Base-by-base conservation (phyloP, 2,113 vertebrate species). In the Physeter macrocephalus region DNA sequence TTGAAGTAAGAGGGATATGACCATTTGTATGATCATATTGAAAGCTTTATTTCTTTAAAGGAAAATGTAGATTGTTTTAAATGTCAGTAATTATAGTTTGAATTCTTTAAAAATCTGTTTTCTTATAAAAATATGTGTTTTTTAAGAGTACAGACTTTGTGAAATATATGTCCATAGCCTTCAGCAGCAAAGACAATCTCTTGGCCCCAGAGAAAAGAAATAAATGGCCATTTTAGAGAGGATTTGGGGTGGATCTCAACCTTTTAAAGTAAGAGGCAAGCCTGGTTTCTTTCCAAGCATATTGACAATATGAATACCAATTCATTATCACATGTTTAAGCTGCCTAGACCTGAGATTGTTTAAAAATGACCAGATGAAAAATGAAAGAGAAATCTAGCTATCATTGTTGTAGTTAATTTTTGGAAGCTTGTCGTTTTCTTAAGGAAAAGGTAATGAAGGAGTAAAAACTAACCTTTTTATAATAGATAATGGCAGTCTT, bases 341-440 rank as follows among this genome's bases (percentile, higher is more conserved):
- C 23, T 90, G 15, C 41, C 6, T 43, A 88, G 27, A 52, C 23
- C 25, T 80, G 78, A 64, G 14, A 66, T 36, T 89, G 21, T 57
- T 92, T 90, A 80, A 90, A 97, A 92, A 80, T 78, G 27, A 93
- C 36, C 49, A 72, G 31, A 71, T 74, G 43, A 88, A 80, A 80
- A 94, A 81, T 43, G 66, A 96, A 84, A 91, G 27, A 75, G 27
- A 88, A 91, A 52, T 31, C 17, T 87, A 71, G 43, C 3, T 36
- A 96, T 94, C 43, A 12, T 34, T 90, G 18, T 59, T 90, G 6
- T 43, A 80, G n/a, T 27, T 94, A 57, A 80, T 72, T 67, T 41
- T 87, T 94, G 3, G 82, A 95, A 80, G 23, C 20, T 75, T 31
- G 8, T 41, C 8, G 18, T 75, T 95, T 92, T 90, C 25, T 67